Conservation (phyloP, 2,113 vertebrate genomes). For the Psammodynastes pulverulentus region DNA sequence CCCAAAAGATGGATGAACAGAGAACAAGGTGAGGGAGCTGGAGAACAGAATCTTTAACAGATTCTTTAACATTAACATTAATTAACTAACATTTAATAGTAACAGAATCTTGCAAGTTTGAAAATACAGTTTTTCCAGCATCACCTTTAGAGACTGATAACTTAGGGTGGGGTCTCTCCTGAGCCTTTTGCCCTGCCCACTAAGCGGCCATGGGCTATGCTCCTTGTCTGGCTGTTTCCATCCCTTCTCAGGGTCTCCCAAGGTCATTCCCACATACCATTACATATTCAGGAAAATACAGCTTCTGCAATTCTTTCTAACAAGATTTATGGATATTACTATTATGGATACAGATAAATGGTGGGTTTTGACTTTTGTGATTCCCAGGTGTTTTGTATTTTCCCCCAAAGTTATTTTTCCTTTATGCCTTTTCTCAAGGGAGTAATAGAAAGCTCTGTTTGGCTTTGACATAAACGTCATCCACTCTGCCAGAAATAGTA, state of each 20-base stretch:
- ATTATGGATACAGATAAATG: background rate
- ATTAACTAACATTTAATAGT: background rate
- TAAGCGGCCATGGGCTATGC: background rate
- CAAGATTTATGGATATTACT: background rate
- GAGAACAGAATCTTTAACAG: background rate
- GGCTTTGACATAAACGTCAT: background rate
- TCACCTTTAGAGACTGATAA: background rate
- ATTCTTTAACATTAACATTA: background rate
- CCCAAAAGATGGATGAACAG: background rate
- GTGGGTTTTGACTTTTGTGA: background rate
- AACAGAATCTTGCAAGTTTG: background rate
- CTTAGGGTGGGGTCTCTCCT: background rate
- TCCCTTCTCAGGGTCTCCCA: background rate
- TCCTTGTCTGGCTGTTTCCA: background rate
- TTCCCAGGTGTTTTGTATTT: background rate
- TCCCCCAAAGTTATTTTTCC: background rate
- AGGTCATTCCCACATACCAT: background rate
- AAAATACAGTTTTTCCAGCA: background rate
- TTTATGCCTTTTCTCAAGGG: background rate
- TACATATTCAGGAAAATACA: background rate
- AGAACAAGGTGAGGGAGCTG: background rate
- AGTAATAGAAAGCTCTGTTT: slow-evolving; percentile 1
- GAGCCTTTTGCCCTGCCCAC: background rate
- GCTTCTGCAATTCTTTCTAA: background rate
- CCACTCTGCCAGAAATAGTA: background rate